Percentiles rank a stretch among this genome's conserved stretches.
phyloP scores from a whole-genome alignment of 2,113 vertebrate genomes.

The Accipiter cooperii region DNA sequence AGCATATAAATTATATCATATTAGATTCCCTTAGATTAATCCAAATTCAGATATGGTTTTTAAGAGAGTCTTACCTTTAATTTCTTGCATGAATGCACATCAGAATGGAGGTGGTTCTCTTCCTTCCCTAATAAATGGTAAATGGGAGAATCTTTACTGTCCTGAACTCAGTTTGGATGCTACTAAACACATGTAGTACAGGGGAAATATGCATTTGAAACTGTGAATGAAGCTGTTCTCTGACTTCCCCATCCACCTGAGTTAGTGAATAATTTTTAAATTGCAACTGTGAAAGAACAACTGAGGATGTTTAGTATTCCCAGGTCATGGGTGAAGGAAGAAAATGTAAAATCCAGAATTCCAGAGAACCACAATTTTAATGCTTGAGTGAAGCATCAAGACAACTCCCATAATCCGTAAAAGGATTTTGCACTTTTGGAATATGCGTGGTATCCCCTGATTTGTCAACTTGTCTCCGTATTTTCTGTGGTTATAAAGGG shows the following conservation, averaged over 20 bases:
- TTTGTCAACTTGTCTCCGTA: accelerated
- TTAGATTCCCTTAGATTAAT: not conserved
- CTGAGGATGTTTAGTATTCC: not conserved
- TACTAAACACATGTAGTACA: not conserved
- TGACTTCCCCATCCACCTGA: not conserved
- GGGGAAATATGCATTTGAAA: not conserved
- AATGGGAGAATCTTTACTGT: not conserved
- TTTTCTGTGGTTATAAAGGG: not conserved
- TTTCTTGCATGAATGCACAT: not conserved
- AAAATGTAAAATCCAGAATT: not conserved
- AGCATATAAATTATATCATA: not conserved
- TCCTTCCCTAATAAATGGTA: not conserved
- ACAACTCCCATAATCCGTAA: not conserved
- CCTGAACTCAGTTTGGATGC: not conserved
- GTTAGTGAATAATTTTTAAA: not conserved
- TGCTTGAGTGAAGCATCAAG: not conserved
- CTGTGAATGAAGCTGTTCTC: not conserved
- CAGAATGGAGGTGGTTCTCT: not conserved
- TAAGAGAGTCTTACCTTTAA: not conserved
- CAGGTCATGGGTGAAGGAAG: not conserved
- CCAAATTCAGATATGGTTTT: not conserved
- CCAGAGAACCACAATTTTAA: not conserved
- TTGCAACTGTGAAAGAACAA: not conserved
- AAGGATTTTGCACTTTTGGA: not conserved
- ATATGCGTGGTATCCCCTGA: not conserved